phyloP scores from a whole-genome alignment of 1,140 invertebrate genomes.

The Pachypsylla venusta region DNA sequence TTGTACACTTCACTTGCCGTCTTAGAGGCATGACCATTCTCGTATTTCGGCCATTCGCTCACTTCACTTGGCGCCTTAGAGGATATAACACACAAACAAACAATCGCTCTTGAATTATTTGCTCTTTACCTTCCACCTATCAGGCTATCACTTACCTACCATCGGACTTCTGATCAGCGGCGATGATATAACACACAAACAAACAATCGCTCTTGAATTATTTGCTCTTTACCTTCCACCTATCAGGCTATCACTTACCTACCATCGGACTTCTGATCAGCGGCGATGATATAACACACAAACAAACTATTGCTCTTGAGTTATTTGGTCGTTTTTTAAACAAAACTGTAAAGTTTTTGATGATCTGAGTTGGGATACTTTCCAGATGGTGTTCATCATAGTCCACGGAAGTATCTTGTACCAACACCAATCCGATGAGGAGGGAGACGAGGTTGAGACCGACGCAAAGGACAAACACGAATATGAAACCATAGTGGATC shows the following conservation, averaged over 20 bases:
- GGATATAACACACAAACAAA: no score
- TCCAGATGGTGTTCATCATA: not conserved
- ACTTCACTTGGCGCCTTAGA: no score
- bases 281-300: slow-evolving; percentile 1
- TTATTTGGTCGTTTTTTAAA: not conserved
- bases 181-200: no score
- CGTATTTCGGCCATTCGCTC: no score
- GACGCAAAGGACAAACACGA: slow-evolving; percentile 13
- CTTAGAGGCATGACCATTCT: no score
- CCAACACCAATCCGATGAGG: not conserved
- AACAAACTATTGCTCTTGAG: not conserved
- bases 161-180: not conserved
- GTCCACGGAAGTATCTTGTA: not conserved
- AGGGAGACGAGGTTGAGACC: slow-evolving; percentile 3
- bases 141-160: not conserved
- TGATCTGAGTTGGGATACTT: not conserved
- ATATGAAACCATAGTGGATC: slow-evolving; percentile 12
- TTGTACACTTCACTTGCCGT: no score
- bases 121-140: no score
- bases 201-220: no score
- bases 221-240: no score
- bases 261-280: not conserved
- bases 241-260: not conserved
- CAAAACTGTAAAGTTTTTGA: not conserved
- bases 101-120: no score